Evolutionary conservation across 2,797 vertebrate genomes (phyloP), one percentile per base, ranked within the genome.

Genomic region (Urocyon cinereoargenteus): DNA sequence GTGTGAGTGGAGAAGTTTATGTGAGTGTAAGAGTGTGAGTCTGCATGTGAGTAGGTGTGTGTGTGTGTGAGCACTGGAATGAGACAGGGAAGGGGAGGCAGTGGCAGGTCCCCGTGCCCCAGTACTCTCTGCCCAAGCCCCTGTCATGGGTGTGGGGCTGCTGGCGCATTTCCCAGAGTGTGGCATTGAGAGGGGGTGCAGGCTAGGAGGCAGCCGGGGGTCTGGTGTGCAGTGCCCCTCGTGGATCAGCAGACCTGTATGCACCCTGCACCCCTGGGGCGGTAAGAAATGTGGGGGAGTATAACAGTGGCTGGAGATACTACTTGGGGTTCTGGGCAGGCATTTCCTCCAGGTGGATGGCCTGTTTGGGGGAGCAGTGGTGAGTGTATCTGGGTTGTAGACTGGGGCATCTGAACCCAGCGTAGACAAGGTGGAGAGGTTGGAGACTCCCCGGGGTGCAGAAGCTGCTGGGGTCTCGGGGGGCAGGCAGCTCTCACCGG

Each of bases 141-240:
- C 77, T 13, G 11, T 11, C 0, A 1, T 13, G 34, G 12, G 11
- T 12, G 4, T 11, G 28, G 75, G 94, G 49, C 3, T 61, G 22
- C 11, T 36, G 55, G 24, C 14, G 8, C 8, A 1, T 45, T 11
- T 96, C 73, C 61, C 16, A 2, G 36, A 45, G 94, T 75, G 77
- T 94, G 90, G 83, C 73, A 55, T 83, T 91, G 85, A 86, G 94
- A 82, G 92, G 19, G 77, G 86, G 57, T 68, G 93, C 81, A 96
- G 96, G 62, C 81, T n/a, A 83, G 0, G 0, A 9, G 2, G 31
- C 55, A 9, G 64, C 26, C 8, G 2, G 10, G 73, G 49, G 10
- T n/a, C 51, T 15, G 24, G 24, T 84, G 36, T 18, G 14, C 10
- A 2, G 2, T 51, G 26, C 28, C 0, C 2, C 14, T 0, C 40